Evolutionary conservation across 2,113 vertebrate genomes (phyloP).

Genomic region (Psephotus haematonotus): DNA sequence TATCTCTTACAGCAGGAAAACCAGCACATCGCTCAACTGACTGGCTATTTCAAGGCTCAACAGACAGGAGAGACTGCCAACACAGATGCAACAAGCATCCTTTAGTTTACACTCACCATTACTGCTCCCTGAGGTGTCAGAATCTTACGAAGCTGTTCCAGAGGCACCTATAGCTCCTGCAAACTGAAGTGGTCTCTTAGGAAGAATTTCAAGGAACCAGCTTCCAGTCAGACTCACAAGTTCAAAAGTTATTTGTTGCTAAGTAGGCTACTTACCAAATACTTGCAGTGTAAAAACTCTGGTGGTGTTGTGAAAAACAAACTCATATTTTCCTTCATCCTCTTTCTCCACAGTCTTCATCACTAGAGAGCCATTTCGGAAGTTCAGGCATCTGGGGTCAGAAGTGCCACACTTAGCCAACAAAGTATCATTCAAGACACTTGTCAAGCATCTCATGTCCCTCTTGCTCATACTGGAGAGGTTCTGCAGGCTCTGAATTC

Average conservation of each 20-base stretch:
- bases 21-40: rapidly evolving
- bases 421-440: background rate
- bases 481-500: constrained; percentile 1
- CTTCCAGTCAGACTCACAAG: background rate
- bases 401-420: background rate
- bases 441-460: background rate
- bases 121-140: background rate
- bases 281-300: constrained; percentile 12
- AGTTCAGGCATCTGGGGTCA: background rate
- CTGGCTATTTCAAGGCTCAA: background rate
- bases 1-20: background rate
- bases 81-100: rapidly evolving
- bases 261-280: constrained; percentile 52
- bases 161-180: background rate
- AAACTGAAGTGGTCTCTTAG: background rate
- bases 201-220: background rate
- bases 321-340: background rate
- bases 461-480: constrained; percentile 14
- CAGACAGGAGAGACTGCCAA: background rate
- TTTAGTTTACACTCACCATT: background rate
- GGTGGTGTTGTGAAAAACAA: background rate
- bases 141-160: background rate
- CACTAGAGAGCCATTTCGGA: constrained; percentile 26
- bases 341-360: constrained; percentile 25
- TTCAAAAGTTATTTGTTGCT: background rate